A percentile compares a stretch with the other conserved stretches of the same genome.
phyloP scores from a whole-genome alignment of 2,888 invertebrate species.

The Ceriagrion tenellum region DNA sequence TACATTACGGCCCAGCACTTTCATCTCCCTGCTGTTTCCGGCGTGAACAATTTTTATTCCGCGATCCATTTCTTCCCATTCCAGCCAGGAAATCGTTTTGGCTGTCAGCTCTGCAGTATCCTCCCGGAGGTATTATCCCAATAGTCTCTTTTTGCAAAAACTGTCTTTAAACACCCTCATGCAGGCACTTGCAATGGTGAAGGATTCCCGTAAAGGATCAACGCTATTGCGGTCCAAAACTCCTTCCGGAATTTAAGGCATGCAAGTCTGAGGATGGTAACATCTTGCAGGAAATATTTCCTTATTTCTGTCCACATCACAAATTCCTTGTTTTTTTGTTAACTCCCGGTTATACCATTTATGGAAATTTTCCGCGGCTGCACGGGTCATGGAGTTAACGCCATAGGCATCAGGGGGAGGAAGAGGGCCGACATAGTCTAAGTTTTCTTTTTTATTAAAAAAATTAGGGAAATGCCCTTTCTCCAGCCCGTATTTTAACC shows the following conservation, averaged over 20 bases:
- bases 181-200: too few species aligned
- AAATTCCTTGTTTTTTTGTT: neutral
- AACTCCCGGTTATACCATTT: neutral
- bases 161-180: neutral
- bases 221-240: too few species aligned
- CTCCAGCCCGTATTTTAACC: neutral
- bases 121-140: neutral
- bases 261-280: neutral
- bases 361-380: neutral
- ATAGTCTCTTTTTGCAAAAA: neutral
- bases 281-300: neutral
- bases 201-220: too few species aligned
- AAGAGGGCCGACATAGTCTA: neutral
- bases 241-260: too few species aligned
- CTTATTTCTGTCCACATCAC: neutral
- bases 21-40: neutral
- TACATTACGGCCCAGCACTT: neutral
- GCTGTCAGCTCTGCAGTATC: neutral
- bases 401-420: neutral
- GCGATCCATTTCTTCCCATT: neutral
- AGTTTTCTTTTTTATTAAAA: neutral
- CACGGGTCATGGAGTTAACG: neutral
- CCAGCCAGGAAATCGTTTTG: neutral
- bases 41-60: neutral
- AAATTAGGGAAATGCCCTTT: constrained; percentile 48